phyloP scores from a whole-genome alignment of 2,797 vertebrate genomes.

The Siniperca scherzeri region DNA sequence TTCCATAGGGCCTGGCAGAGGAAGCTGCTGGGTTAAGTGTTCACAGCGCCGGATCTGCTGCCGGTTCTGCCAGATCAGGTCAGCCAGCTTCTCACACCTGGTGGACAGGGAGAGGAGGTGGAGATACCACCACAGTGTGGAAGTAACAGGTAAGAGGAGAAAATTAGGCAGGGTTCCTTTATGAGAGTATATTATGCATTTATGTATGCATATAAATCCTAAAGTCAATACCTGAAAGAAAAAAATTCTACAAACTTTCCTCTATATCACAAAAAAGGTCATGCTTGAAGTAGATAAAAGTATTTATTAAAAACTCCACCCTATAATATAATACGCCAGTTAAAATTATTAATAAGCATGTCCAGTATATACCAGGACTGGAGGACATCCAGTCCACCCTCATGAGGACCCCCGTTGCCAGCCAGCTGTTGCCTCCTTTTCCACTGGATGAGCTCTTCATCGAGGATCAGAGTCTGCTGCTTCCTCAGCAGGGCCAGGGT shows the following conservation, averaged over 20 bases:
- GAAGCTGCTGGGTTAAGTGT: conserved; percentile 94
- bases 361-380: conserved; percentile 89
- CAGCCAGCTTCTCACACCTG: conserved; percentile 95
- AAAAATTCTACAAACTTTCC: background rate
- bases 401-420: conserved; percentile 91
- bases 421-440: conserved; percentile 96
- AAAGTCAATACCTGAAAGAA: background rate
- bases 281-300: background rate
- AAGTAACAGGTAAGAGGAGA: background rate
- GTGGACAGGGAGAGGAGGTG: background rate
- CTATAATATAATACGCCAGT: background rate
- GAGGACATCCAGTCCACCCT: conserved; percentile 93
- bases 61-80: conserved; percentile 96
- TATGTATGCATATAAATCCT: background rate
- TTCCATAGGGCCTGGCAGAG: conserved; percentile 92
- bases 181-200: too few species aligned
- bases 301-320: background rate
- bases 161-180: background rate
- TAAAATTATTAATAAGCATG: background rate
- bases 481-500: conserved; percentile 92
- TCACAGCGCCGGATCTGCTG: conserved; percentile 93
- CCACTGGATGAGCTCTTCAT: conserved; percentile 97
- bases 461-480: conserved; percentile 95
- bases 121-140: background rate
- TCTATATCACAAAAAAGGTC: background rate